These are phyloP conservation scores for Drosophila cognata DNA, from an alignment of 2,888 invertebrate species.

Conservation along the genomic window DNA sequence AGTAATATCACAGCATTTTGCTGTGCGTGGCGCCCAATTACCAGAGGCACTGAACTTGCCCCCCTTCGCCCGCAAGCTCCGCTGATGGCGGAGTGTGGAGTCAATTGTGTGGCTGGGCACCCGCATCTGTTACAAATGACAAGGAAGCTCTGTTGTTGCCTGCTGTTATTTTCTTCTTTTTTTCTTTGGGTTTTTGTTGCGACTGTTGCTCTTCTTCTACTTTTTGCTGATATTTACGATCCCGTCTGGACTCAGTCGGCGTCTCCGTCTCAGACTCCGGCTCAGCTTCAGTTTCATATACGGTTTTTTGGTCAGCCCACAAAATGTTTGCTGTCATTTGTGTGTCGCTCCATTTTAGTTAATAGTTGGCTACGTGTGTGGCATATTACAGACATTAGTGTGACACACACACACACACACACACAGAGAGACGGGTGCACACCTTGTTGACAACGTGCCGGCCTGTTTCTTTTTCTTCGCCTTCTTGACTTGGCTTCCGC, in stretches of 20 bases:
- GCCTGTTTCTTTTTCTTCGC: slow-evolving; percentile 62
- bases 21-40: slow-evolving; percentile 58
- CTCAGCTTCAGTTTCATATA: slow-evolving; percentile 10
- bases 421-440: slow-evolving; percentile 11
- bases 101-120: slow-evolving; percentile 72
- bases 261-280: slow-evolving; percentile 3
- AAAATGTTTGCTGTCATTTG: slow-evolving; percentile 70
- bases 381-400: slow-evolving; percentile 76
- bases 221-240: slow-evolving; percentile 42
- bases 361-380: slow-evolving; percentile 77
- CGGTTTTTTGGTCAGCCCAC: slow-evolving; percentile 35
- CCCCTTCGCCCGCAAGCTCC: not conserved
- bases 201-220: slow-evolving; percentile 27
- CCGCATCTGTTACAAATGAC: slow-evolving; percentile 81
- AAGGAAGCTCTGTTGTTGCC: slow-evolving; percentile 37
- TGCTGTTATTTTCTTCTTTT: slow-evolving; percentile 11
- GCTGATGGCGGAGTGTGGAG: slow-evolving; percentile 34
- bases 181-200: slow-evolving; percentile 5
- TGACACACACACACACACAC: slow-evolving; percentile 13
- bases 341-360: slow-evolving; percentile 69
- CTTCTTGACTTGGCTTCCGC: slow-evolving; percentile 75
- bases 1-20: slow-evolving; percentile 30
- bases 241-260: slow-evolving; percentile 17
- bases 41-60: slow-evolving; percentile 32
- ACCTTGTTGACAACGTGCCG: slow-evolving; percentile 31